Base-by-base conservation (phyloP, 2,888 invertebrate species). In the Drosophila quinaria region DNA sequence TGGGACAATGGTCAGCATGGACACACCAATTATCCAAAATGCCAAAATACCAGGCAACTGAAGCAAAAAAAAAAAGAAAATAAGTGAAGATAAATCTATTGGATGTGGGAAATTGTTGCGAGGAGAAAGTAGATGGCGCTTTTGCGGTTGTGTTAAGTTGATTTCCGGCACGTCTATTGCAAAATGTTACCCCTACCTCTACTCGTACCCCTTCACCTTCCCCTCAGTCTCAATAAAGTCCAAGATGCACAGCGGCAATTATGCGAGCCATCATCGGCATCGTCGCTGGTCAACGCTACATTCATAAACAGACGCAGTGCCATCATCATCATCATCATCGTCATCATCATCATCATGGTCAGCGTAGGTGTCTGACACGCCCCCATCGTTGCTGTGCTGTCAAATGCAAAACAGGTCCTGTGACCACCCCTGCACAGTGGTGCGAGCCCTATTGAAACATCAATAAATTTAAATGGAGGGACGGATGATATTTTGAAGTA, bases 91-190 rank as follows among this genome's bases (percentile, higher is more conserved):
- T 49, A 71, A 63, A 59, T 46, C 47, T 22, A 52, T 58, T 17
- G 41, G 29, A 19, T 8, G 33, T 44, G 11, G 25, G 19, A 61
- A 33, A 52, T 59, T 44, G 61, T 47, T 56, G 66, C 25, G 33
- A 9, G 52, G 31, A 17, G 19, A 68, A 74, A 74, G 79, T 74
- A 86, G 87, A 90, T 90, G 90, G 84, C 78, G 89, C 90, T 87
- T 87, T 89, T 90, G 90, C 87, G 87, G 87, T 90, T 89, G 74
- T 78, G 80, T 75, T 84, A 80, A 89, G 89, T 87, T 84, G 89
- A 90, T 89, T 87, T 90, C 90, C 90, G 87, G 77, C 80, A 80
- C 73, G 80, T 87, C 75, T 70, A 81, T 52, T 42, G 51, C 25
- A 33, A 19, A 39, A 37, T 39, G 31, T 8, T 35, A 9, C n/a